These are phyloP conservation scores for Galeopterus variegatus DNA, from an alignment of 2,113 vertebrate genomes.

Conservation along the genomic window DNA sequence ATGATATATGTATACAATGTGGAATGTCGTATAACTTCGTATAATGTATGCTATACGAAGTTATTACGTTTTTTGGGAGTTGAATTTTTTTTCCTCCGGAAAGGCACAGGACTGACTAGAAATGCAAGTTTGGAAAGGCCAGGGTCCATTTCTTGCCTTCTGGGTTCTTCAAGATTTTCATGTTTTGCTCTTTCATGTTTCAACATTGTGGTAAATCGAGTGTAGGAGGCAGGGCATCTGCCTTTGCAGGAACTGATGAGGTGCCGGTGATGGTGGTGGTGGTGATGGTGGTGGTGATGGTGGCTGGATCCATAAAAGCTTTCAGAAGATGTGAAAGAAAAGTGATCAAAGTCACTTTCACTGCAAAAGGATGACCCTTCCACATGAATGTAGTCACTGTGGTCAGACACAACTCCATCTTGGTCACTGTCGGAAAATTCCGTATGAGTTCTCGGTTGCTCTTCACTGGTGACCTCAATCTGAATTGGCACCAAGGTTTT, in stretches of 20 bases:
- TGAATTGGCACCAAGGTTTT: constrained; percentile 92
- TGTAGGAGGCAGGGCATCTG: constrained; percentile 97
- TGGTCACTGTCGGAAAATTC: constrained; percentile 97
- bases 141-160: constrained; percentile 92
- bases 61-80: constrained; percentile 92
- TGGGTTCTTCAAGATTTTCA: constrained; percentile 89
- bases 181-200: constrained; percentile 96
- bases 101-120: constrained; percentile 99
- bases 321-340: constrained; percentile 96
- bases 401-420: constrained; percentile 94
- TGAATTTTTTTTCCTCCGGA: constrained; percentile 96
- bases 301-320: constrained; percentile 95
- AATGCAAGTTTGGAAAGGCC: constrained; percentile 98
- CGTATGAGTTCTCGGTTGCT: constrained; percentile 86
- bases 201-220: constrained; percentile 97
- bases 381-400: constrained; percentile 96
- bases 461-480: constrained; percentile 92
- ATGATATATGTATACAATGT: too few species aligned
- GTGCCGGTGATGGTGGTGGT: constrained; percentile 93
- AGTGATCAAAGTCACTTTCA: constrained; percentile 98
- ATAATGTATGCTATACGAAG: too few species aligned
- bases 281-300: constrained; percentile 94
- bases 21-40: too few species aligned
- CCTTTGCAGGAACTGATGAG: constrained; percentile 98
- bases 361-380: constrained; percentile 99